A percentile compares a stretch with the other conserved stretches of the same genome.
These are phyloP conservation scores for Sebastes iracundus DNA, from an alignment of 2,797 vertebrate species.

Conservation along the genomic window DNA sequence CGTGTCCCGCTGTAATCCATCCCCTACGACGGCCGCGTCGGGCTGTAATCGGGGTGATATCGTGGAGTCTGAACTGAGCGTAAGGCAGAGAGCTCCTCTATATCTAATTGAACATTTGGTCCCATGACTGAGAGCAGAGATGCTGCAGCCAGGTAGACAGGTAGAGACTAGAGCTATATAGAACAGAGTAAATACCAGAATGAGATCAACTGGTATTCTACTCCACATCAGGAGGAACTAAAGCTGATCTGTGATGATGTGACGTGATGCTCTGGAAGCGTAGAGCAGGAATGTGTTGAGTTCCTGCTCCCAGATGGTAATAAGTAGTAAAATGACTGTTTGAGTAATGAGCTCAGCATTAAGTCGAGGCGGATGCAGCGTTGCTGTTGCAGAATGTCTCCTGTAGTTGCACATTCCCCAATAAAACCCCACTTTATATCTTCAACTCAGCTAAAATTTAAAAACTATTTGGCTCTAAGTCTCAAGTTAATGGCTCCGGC, in stretches of 20 bases:
- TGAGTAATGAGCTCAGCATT: constrained; percentile 39
- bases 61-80: too few relatives aligned
- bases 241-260: neutral
- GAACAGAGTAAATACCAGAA: neutral
- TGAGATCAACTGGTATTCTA: neutral
- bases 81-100: neutral
- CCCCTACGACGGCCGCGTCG: too few relatives aligned
- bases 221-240: neutral
- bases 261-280: neutral
- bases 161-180: too few relatives aligned
- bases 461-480: constrained; percentile 55
- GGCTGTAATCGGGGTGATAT: too few relatives aligned
- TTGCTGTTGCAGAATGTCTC: constrained; percentile 9
- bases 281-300: neutral
- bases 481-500: constrained; percentile 59
- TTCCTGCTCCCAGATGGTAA: constrained; percentile 11
- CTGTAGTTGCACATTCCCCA: constrained; percentile 24
- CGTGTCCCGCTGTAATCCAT: too few relatives aligned
- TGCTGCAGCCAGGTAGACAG: neutral
- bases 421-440: constrained; percentile 40
- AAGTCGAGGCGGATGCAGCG: constrained; percentile 5
- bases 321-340: constrained; percentile 21
- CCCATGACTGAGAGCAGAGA: neutral
- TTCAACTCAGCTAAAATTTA: constrained; percentile 57
- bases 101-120: neutral